Conservation (phyloP, 1,140 invertebrate genomes). For the Ceratina calcarata region DNA sequence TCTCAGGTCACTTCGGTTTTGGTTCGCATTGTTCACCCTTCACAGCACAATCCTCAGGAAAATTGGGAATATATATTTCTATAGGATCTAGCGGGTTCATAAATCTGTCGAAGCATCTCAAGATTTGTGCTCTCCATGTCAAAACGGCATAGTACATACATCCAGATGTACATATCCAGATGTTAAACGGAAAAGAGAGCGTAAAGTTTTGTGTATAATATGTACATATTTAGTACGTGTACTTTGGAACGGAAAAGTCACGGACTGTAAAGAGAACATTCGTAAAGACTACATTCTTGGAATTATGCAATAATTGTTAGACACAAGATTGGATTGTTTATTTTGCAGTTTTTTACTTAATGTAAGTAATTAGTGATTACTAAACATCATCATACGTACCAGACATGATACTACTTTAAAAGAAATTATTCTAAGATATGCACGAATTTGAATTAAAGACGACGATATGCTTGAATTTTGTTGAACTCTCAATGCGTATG, state of each 20-base stretch:
- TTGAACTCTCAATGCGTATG: not conserved
- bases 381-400: no score
- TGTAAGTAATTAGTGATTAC: not conserved
- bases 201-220: not conserved
- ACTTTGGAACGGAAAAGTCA: no score
- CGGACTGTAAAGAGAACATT: no score
- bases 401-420: no score
- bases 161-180: not conserved
- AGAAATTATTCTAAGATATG: no score
- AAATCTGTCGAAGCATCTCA: not conserved
- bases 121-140: not conserved
- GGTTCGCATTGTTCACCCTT: not conserved
- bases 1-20: no score
- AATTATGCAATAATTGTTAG: no score
- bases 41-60: not conserved
- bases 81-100: not conserved
- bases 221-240: no score
- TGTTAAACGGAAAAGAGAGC: not conserved
- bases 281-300: no score
- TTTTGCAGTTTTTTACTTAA: not conserved
- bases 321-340: no score
- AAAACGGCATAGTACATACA: no score
- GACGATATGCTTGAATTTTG: not conserved
- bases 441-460: not conserved
- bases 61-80: conserved; percentile 3